Evolutionary conservation across 2,888 invertebrate genomes (phyloP).

Genomic region (Nowickia ferox): DNA sequence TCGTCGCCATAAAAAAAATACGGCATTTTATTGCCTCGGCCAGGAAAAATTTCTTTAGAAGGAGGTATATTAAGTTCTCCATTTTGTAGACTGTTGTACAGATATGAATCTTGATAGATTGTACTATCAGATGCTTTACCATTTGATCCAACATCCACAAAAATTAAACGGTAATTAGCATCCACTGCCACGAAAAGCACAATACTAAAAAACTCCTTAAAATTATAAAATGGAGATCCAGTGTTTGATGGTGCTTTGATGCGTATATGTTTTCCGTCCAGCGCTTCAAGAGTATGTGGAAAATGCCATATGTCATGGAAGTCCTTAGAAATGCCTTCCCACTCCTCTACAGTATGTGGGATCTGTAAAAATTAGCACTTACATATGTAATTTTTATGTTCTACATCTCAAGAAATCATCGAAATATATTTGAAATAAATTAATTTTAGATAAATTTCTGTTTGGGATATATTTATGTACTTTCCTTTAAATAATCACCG

Average conservation of each 20-base stretch:
- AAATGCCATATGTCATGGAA: background rate
- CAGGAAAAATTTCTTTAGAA: background rate
- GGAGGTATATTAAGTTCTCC: background rate
- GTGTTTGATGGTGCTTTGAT: background rate
- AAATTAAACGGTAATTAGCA: background rate
- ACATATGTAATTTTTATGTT: background rate
- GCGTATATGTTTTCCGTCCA: background rate
- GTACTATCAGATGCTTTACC: background rate
- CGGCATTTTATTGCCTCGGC: slow-evolving; percentile 5
- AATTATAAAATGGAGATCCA: background rate
- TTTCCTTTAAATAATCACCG: slow-evolving; percentile 19
- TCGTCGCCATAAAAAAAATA: background rate
- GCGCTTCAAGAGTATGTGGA: background rate
- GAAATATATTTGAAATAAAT: background rate
- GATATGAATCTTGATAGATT: background rate
- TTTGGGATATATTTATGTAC: slow-evolving; percentile 17
- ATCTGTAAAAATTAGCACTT: background rate
- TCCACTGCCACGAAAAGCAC: background rate
- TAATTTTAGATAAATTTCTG: background rate
- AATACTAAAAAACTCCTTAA: background rate
- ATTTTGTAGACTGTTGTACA: background rate
- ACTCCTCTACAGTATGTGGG: background rate
- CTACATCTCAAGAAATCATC: background rate
- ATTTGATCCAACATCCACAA: background rate
- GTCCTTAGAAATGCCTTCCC: background rate